Conservation (phyloP, 2,888 invertebrate species). For the Alloscopus bannaensis region DNA sequence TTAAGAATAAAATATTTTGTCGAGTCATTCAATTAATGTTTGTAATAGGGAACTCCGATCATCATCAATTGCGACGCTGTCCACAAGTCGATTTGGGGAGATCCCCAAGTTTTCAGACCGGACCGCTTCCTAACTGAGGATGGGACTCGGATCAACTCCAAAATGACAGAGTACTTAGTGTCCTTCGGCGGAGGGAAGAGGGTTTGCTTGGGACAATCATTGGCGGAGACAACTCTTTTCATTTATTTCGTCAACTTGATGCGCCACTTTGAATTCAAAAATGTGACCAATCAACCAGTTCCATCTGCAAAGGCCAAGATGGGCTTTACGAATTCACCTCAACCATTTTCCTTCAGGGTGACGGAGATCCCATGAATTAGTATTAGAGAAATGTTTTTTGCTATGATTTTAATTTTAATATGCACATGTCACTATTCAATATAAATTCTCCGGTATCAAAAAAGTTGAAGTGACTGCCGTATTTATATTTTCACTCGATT, state of each 20-base stretch:
- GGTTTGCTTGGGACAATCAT: conserved; percentile 67
- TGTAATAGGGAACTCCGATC: conserved; percentile 67
- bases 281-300: conserved; percentile 28
- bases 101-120: conserved; percentile 72
- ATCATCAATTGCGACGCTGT: conserved; percentile 69
- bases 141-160: conserved; percentile 69
- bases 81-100: conserved; percentile 47
- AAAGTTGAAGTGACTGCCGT: too few species aligned
- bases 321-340: conserved; percentile 65
- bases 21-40: too few species aligned
- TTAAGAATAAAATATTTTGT: too few species aligned
- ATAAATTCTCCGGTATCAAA: too few species aligned
- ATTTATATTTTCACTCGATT: too few species aligned
- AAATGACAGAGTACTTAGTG: conserved; percentile 68
- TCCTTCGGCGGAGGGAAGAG: conserved; percentile 72
- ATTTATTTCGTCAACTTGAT: conserved; percentile 63
- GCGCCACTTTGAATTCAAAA: conserved; percentile 65
- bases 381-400: too few species aligned
- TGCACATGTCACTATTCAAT: too few species aligned
- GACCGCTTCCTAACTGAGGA: conserved; percentile 71
- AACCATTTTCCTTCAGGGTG: conserved; percentile 65
- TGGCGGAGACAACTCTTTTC: conserved; percentile 66
- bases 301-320: conserved; percentile 47
- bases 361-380: too few species aligned
- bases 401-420: too few species aligned